Conservation (phyloP, 2,113 vertebrate species). For the Natator depressus region DNA sequence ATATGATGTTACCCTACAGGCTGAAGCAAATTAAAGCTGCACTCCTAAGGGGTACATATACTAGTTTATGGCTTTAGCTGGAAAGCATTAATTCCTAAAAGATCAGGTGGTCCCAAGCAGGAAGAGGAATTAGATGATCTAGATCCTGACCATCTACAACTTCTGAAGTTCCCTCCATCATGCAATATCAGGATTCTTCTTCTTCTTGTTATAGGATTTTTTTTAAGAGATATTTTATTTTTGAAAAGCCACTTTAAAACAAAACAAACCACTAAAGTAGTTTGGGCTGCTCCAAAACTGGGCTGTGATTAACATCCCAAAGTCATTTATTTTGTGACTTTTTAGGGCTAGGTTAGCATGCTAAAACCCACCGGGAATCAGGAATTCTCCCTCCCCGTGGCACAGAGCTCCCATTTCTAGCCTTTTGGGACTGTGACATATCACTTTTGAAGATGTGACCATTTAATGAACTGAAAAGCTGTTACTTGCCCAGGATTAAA, state of each 20-base stretch:
- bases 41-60: not conserved
- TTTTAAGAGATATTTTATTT: not conserved
- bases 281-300: not conserved
- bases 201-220: not conserved
- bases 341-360: not conserved
- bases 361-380: not conserved
- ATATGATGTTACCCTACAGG: not conserved
- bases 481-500: not conserved
- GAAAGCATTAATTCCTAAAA: conserved; percentile 17
- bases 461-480: not conserved
- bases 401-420: not conserved
- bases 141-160: not conserved
- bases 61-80: not conserved
- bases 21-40: conserved; percentile 11
- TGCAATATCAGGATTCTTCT: not conserved
- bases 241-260: not conserved
- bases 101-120: not conserved
- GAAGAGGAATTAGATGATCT: conserved; percentile 13
- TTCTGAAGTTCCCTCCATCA: not conserved
- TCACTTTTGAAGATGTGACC: not conserved
- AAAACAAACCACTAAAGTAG: not conserved
- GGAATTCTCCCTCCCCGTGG: not conserved
- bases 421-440: not conserved
- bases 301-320: not conserved
- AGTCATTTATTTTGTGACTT: not conserved